Percentiles rank a stretch among this genome's conserved stretches.
Evolutionary conservation across 2,113 vertebrate genomes (phyloP).

Genomic region (Lichenostomus cassidix): DNA sequence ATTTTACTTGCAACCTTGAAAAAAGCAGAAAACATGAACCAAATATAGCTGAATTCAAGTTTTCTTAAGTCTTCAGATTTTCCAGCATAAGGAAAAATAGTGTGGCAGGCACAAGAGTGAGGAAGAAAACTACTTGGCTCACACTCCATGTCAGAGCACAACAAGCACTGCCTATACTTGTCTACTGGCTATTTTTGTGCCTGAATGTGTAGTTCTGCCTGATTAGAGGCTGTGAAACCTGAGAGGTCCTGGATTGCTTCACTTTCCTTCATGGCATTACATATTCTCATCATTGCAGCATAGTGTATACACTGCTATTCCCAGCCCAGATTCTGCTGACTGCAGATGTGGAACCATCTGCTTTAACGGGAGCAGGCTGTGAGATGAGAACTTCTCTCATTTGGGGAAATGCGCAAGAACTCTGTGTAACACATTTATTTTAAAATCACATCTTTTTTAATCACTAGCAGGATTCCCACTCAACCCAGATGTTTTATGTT

Average conservation of each 20-base stretch:
- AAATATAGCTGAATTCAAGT: neutral
- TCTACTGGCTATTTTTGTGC: neutral
- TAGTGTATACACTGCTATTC: neutral
- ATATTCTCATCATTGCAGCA: neutral
- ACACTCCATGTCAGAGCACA: neutral
- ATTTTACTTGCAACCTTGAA: neutral
- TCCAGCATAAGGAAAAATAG: neutral
- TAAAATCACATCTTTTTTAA: neutral
- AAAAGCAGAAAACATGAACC: neutral
- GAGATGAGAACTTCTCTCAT: neutral
- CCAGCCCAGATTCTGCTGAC: neutral
- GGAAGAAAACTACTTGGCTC: neutral
- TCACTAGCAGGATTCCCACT: neutral
- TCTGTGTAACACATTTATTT: neutral
- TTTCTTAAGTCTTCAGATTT: neutral
- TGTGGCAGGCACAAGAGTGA: accelerated
- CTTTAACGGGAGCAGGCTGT: accelerated
- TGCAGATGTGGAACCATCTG: neutral
- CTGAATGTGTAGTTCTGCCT: neutral
- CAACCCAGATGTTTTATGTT: neutral
- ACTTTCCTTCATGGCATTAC: accelerated
- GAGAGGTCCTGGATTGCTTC: neutral
- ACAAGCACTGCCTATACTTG: neutral
- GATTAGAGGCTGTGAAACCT: neutral
- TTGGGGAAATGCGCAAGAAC: neutral